A percentile compares a stretch with the other conserved stretches of the same genome.
Evolutionary conservation across 1,140 invertebrate genomes (phyloP).

Genomic region (Armadillidium nasatum): DNA sequence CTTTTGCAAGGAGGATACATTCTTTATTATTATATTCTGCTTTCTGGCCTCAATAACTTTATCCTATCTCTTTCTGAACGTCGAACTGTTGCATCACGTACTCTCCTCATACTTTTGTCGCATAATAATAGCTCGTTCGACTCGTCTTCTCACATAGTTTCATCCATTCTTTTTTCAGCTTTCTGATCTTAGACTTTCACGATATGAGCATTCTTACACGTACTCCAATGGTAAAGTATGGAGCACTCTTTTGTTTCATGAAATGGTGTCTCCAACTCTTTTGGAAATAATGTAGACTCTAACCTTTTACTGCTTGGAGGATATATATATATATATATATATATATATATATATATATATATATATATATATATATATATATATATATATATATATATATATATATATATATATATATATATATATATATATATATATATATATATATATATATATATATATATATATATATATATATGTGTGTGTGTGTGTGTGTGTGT

Average conservation of each 20-base stretch:
- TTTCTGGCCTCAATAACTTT: too few species aligned
- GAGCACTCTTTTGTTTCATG: background rate
- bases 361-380: background rate
- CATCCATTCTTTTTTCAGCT: too few species aligned
- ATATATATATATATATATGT: background rate
- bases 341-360: conserved; percentile 2
- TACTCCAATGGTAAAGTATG: background rate
- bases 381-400: conserved; percentile 6
- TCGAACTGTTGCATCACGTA: too few species aligned
- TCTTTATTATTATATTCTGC: background rate
- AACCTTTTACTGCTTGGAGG: background rate
- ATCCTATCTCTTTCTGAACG: too few species aligned
- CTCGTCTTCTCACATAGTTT: background rate
- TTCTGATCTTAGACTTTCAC: too few species aligned
- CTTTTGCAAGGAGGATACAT: too few species aligned
- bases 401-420: background rate
- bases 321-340: background rate
- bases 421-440: conserved; percentile 6
- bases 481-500: background rate
- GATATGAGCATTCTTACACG: background rate
- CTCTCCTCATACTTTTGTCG: too few species aligned
- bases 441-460: background rate
- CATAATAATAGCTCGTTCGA: background rate
- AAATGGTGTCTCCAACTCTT: too few species aligned
- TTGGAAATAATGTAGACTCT: background rate